Conservation (phyloP, 2,888 invertebrate genomes). For the Willowsia nigromaculata region DNA sequence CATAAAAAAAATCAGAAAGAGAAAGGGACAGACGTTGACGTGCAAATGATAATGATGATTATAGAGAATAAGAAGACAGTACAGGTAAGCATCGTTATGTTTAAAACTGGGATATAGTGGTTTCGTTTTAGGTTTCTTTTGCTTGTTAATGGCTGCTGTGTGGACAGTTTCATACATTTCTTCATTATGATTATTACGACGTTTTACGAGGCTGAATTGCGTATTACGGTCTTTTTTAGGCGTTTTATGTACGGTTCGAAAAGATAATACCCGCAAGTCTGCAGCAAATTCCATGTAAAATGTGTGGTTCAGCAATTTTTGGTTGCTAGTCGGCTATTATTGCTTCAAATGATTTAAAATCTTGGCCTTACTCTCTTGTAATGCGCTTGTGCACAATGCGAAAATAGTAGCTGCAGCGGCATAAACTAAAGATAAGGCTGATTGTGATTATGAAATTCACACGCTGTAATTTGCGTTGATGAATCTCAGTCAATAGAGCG, state of each 20-base stretch:
- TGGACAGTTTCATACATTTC: not conserved
- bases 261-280: too few relatives aligned
- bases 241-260: not conserved
- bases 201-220: not conserved
- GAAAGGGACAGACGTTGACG: not conserved
- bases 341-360: too few relatives aligned
- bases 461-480: not conserved
- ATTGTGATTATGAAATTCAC: not conserved
- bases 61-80: not conserved
- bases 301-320: too few relatives aligned
- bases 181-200: too few relatives aligned
- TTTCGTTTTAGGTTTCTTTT: not conserved
- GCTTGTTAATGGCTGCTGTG: not conserved
- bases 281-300: too few relatives aligned
- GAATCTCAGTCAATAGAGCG: not conserved
- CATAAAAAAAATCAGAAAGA: not conserved
- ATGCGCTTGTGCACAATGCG: too few relatives aligned
- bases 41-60: not conserved
- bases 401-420: too few relatives aligned
- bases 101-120: too few relatives aligned
- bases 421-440: not conserved
- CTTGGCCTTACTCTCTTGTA: too few relatives aligned
- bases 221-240: not conserved
- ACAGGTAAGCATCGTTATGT: too few relatives aligned
- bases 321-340: too few relatives aligned